Conservation (phyloP, 1,140 invertebrate species). For the Drosophila pachea region DNA sequence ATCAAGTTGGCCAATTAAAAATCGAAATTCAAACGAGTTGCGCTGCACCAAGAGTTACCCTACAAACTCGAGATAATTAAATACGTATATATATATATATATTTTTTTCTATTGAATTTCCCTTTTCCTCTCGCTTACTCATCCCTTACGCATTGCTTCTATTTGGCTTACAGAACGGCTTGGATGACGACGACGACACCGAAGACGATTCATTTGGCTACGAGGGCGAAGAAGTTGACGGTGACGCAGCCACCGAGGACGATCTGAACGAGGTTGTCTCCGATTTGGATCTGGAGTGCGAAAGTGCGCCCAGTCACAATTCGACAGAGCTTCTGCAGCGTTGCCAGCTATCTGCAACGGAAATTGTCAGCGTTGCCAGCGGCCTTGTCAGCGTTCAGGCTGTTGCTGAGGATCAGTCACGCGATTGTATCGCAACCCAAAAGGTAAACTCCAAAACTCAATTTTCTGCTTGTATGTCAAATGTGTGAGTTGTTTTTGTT, state of each 20-base stretch:
- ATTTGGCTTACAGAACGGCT: conserved; percentile 48
- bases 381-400: conserved; percentile 35
- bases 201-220: conserved; percentile 69
- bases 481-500: conserved; percentile 43
- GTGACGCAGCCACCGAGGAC: conserved; percentile 68
- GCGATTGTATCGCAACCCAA: conserved; percentile 75
- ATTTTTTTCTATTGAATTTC: no score
- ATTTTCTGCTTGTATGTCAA: conserved; percentile 44
- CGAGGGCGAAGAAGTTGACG: conserved; percentile 49
- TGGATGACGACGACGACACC: conserved; percentile 69
- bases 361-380: conserved; percentile 47
- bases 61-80: neutral
- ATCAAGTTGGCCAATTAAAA: conserved; percentile 47
- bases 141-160: neutral
- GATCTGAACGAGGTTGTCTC: conserved; percentile 72
- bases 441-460: conserved; percentile 55
- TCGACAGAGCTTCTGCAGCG: conserved; percentile 48
- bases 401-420: conserved; percentile 59
- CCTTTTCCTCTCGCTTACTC: neutral
- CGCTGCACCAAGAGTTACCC: neutral
- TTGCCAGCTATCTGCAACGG: conserved; percentile 52
- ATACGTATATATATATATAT: no score
- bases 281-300: conserved; percentile 69
- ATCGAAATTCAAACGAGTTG: conserved; percentile 19
- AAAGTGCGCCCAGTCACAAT: conserved; percentile 31